phyloP scores from a whole-genome alignment of 2,797 vertebrate genomes.

The Sebastes dallii region DNA sequence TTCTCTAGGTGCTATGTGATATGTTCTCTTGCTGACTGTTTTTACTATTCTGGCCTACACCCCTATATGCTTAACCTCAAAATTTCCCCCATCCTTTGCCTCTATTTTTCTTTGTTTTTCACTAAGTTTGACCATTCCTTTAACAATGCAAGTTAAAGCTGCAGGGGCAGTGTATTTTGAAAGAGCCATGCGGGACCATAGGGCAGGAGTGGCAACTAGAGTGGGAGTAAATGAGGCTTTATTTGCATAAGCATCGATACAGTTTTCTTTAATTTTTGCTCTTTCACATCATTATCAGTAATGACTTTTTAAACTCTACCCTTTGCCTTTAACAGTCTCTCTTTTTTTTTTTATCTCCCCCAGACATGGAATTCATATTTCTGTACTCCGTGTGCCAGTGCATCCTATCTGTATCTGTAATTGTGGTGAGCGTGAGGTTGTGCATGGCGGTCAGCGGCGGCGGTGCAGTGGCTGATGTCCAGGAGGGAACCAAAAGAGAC shows the following conservation, averaged over 20 bases:
- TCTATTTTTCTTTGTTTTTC: slow-evolving; percentile 28
- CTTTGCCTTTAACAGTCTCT: not conserved
- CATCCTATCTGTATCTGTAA: slow-evolving; percentile 62
- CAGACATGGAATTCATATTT: slow-evolving; percentile 76
- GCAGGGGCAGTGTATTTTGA: slow-evolving; percentile 10
- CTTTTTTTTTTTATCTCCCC: not conserved
- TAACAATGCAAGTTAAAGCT: slow-evolving; percentile 19
- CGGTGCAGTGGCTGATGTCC: not conserved
- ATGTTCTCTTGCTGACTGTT: not conserved
- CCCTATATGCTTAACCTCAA: slow-evolving; percentile 31
- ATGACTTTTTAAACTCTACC: slow-evolving; percentile 13
- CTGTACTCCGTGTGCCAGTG: slow-evolving; percentile 76
- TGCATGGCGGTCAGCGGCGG: slow-evolving; percentile 59
- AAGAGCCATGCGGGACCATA: slow-evolving; percentile 11
- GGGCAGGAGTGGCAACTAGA: slow-evolving; percentile 7
- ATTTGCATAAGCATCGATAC: slow-evolving; percentile 28
- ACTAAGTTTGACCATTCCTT: slow-evolving; percentile 15
- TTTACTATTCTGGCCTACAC: slow-evolving; percentile 45
- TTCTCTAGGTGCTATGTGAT: slow-evolving; percentile 4
- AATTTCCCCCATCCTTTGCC: slow-evolving; percentile 14
- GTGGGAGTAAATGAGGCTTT: slow-evolving; percentile 11
- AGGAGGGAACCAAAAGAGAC: not conserved
- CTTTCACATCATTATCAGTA: not conserved
- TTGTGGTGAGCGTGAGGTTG: slow-evolving; percentile 74
- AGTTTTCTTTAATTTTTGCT: slow-evolving; percentile 1